Base-by-base conservation (phyloP, 1,140 invertebrate species). In the Euborellia annulipes region DNA sequence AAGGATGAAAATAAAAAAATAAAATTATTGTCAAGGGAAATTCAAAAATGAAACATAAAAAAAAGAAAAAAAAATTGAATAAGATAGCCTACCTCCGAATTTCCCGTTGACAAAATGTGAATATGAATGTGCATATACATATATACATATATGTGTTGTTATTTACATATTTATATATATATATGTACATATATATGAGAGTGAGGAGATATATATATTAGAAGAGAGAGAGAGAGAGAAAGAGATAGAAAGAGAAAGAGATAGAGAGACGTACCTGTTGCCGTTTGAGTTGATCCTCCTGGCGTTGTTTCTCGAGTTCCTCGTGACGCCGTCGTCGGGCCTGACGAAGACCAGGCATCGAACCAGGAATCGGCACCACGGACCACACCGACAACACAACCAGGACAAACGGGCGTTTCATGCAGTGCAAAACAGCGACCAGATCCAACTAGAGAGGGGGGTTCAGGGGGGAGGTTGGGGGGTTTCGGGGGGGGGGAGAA, bases 301-400 rank as follows among this genome's bases (percentile, higher is more conserved):
- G 74, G 63, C 79, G 80, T 58, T 82, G 78, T 58, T 80, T 83
- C 63, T 88, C 82, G 48, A 84, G 61, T 62, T 88, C 85, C 67
- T 87, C 82, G 59, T 87, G 82, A 41, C 82, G 77, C 63, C 82
- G 82, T 66, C 80, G 78, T 57, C 83, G 79, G 58, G 83, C 83
- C 83, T 87, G 71, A 55, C 61, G 63, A 53, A 27, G 23, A 27
- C 4, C 23, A 27, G 23, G 23, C 23, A 27, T 27, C 16, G 51
- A 48, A 37, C 52, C 52, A 49, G 49, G 52, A 16, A 46, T 53
- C 16, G 23, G 23, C 23, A 27, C 23, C 23, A 27, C 23, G 23
- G 11, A 27, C 23, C 23, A 27, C 23, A 27, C 23, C 23, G 23
- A 27, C 23, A 27, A 27, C 23, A 27, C 23, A 27, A 27, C 11